These are phyloP conservation scores for Crossocerus cetratus DNA, from an alignment of 2,888 invertebrate genomes.

Conservation along the genomic window DNA sequence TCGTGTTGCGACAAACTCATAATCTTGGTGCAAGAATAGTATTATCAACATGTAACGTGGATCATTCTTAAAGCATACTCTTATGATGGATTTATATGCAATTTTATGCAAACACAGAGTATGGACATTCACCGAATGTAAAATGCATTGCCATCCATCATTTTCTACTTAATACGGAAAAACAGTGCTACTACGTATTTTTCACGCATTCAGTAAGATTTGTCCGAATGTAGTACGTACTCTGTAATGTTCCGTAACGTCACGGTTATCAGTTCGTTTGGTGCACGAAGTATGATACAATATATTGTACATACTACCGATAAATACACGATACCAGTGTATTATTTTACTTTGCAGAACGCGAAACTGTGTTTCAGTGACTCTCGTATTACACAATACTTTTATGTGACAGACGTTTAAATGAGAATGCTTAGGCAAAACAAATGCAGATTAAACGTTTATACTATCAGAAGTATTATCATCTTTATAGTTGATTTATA, in stretches of 20 bases:
- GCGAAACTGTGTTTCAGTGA: too few relatives aligned
- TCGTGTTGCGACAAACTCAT: conserved; percentile 6
- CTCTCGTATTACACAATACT: too few relatives aligned
- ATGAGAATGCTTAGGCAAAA: too few relatives aligned
- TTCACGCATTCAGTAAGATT: conserved; percentile 9
- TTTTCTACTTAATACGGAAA: conserved; percentile 14
- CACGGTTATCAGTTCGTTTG: not conserved
- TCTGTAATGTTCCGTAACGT: conserved; percentile 20
- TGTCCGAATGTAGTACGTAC: conserved; percentile 13
- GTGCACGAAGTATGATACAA: not conserved
- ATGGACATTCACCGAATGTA: conserved; percentile 1
- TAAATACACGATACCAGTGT: too few relatives aligned
- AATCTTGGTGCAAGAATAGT: conserved; percentile 40
- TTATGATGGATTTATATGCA: conserved; percentile 21
- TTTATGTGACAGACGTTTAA: too few relatives aligned
- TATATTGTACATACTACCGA: not conserved
- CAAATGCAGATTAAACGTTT: not conserved
- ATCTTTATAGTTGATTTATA: conserved; percentile 3
- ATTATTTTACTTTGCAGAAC: too few relatives aligned
- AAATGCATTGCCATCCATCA: conserved; percentile 29
- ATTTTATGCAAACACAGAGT: conserved; percentile 10
- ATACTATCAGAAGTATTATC: not conserved
- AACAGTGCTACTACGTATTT: conserved; percentile 36
- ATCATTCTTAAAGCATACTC: conserved; percentile 14
- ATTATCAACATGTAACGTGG: conserved; percentile 26